Evolutionary conservation across 2,113 vertebrate genomes (phyloP).

Genomic region (Brachionichthys hirsutus): DNA sequence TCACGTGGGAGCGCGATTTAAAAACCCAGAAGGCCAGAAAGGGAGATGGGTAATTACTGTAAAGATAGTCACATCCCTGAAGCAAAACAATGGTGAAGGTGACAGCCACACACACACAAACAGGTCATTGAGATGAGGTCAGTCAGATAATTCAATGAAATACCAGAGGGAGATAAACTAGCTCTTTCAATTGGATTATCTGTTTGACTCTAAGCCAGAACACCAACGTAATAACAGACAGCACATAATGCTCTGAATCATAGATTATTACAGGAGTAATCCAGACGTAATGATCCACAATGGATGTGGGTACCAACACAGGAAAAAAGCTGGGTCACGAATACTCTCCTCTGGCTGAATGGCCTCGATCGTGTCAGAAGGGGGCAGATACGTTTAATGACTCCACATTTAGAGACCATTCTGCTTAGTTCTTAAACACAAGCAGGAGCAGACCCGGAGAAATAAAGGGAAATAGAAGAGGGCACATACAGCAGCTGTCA

Average conservation of each 20-base stretch:
- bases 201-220: conserved; percentile 36
- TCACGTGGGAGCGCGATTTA: neutral
- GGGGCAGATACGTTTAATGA: conserved; percentile 1
- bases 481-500: conserved; percentile 16
- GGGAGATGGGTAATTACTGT: conserved; percentile 1
- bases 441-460: conserved; percentile 12
- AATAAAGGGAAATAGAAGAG: neutral
- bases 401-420: conserved; percentile 11
- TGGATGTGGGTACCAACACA: conserved; percentile 15
- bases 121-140: conserved; percentile 13
- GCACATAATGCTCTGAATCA: conserved; percentile 20
- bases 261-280: conserved; percentile 45
- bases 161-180: conserved; percentile 24
- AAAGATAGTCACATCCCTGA: conserved; percentile 26
- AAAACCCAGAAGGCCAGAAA: neutral
- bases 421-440: conserved; percentile 25
- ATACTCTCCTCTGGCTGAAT: conserved; percentile 9
- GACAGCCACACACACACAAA: conserved; percentile 8
- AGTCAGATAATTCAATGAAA: conserved; percentile 33
- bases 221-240: conserved; percentile 39
- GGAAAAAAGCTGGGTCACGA: neutral
- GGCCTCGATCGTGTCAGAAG: neutral
- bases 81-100: conserved; percentile 14
- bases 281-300: conserved; percentile 22
- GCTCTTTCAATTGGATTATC: conserved; percentile 45